Evolutionary conservation across 2,113 vertebrate genomes (phyloP).

Genomic region (Sorex araneus): DNA sequence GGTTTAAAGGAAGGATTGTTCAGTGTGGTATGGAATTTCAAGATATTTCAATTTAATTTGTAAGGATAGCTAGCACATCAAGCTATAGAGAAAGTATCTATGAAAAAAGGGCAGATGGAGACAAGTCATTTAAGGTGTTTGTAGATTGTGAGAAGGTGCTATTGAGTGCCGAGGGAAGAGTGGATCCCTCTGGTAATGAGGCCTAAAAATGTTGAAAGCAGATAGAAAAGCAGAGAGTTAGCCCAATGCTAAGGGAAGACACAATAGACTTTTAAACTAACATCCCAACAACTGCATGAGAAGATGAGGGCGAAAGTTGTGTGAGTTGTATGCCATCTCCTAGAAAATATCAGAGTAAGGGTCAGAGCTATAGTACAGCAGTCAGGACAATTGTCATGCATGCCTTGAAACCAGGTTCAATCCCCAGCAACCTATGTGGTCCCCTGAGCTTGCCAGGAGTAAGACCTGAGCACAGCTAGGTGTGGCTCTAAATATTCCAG

Average conservation of each 20-base stretch:
- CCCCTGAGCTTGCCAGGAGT: no score
- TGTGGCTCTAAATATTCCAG: no score
- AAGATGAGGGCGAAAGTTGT: neutral
- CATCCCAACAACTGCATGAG: neutral
- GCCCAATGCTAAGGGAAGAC: neutral
- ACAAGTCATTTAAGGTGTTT: slow-evolving; percentile 1
- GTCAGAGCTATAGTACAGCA: no score
- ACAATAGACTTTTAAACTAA: neutral
- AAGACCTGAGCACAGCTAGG: no score
- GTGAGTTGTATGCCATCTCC: neutral
- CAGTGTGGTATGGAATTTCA: neutral
- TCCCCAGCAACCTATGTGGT: no score
- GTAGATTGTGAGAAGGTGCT: neutral
- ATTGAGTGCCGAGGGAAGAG: neutral
- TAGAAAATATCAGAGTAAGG: neutral
- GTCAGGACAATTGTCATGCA: no score
- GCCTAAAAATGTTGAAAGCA: neutral
- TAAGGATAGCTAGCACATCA: neutral
- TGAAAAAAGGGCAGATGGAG: neutral
- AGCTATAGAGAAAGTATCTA: slow-evolving; percentile 10
- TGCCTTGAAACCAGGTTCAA: no score
- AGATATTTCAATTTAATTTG: neutral
- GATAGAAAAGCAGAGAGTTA: neutral
- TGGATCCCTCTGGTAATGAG: neutral
- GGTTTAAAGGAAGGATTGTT: neutral